Evolutionary conservation across 2,888 invertebrate species (phyloP).

Genomic region (Diarsia brunnea): DNA sequence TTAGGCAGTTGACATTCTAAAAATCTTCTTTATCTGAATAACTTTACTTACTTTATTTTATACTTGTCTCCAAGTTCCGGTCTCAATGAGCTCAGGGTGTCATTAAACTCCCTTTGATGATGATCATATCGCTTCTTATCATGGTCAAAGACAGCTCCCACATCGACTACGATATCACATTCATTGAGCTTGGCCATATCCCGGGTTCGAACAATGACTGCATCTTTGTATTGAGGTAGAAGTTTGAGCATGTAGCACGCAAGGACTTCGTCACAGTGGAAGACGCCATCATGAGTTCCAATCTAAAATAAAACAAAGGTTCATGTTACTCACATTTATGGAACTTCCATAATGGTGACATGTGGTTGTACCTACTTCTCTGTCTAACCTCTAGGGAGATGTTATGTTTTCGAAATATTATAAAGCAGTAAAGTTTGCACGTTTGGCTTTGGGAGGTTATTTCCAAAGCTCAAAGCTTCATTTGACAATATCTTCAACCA

Average conservation of each 20-base stretch:
- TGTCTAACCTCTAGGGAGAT: too few species aligned
- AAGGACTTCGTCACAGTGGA: slow-evolving; percentile 98
- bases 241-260: slow-evolving; percentile 97
- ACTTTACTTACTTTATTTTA: slow-evolving; percentile 88
- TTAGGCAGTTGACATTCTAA: too few species aligned
- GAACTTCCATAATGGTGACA: too few species aligned
- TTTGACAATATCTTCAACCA: too few species aligned
- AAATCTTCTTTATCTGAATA: neutral
- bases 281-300: slow-evolving; percentile 95
- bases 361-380: too few species aligned
- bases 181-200: slow-evolving; percentile 92
- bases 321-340: neutral
- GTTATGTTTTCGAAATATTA: too few species aligned
- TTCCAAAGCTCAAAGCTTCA: too few species aligned
- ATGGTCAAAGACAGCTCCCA: slow-evolving; percentile 96
- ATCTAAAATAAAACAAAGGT: slow-evolving; percentile 83
- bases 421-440: too few species aligned
- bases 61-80: slow-evolving; percentile 91
- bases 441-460: too few species aligned
- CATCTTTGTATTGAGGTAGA: slow-evolving; percentile 95
- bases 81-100: slow-evolving; percentile 92
- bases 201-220: slow-evolving; percentile 94
- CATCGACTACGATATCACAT: slow-evolving; percentile 99
- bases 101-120: slow-evolving; percentile 95
- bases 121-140: slow-evolving; percentile 96